Evolutionary conservation across 2,113 vertebrate species (phyloP).

Genomic region (Varanus komodoensis): DNA sequence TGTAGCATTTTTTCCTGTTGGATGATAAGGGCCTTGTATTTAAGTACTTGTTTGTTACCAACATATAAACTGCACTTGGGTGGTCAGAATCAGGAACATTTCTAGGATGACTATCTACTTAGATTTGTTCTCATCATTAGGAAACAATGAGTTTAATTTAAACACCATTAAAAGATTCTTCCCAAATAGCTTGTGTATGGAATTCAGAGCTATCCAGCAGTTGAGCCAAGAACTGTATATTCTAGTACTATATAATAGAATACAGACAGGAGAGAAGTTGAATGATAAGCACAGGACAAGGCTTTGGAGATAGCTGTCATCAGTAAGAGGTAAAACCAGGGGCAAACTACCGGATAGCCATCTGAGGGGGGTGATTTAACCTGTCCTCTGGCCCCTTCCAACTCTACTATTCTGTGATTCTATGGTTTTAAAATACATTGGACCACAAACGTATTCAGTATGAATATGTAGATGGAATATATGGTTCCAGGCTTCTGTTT

Average conservation of each 20-base stretch:
- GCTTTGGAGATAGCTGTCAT: background rate
- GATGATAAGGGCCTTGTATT: background rate
- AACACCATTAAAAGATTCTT: background rate
- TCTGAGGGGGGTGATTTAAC: too few relatives aligned
- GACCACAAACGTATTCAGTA: background rate
- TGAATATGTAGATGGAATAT: constrained; percentile 1
- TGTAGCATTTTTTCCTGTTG: background rate
- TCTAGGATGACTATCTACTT: too few relatives aligned
- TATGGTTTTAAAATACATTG: constrained; percentile 5
- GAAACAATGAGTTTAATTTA: background rate
- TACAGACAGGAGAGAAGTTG: background rate
- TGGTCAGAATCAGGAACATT: background rate
- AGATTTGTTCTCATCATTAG: too few relatives aligned
- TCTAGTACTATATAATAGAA: background rate
- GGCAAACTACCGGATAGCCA: too few relatives aligned
- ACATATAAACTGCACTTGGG: background rate
- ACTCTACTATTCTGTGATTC: too few relatives aligned
- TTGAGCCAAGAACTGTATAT: background rate
- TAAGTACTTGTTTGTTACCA: background rate
- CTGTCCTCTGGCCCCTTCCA: too few relatives aligned
- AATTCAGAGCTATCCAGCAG: constrained; percentile 19
- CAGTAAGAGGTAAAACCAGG: background rate
- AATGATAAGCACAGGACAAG: background rate
- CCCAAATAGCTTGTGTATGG: background rate
- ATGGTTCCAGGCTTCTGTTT: background rate